Conservation (phyloP, 2,888 invertebrate species). For the Eupeodes latifasciatus region DNA sequence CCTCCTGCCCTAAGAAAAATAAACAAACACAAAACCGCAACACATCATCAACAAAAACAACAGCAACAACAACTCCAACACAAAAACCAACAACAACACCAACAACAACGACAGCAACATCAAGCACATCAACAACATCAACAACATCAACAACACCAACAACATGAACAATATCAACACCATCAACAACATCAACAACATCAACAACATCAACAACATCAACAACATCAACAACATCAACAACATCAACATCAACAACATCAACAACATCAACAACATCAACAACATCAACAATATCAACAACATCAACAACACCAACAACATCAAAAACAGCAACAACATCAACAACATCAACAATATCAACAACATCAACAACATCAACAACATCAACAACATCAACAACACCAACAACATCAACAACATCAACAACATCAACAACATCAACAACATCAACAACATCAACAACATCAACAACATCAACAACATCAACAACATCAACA, state of each 20-base stretch:
- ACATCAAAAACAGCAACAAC: neutral
- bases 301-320: neutral
- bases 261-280: neutral
- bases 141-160: neutral
- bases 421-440: constrained; percentile 1
- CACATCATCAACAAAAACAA: neutral
- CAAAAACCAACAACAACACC: neutral
- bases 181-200: constrained; percentile 1
- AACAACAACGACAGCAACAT: neutral
- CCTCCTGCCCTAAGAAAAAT: no score
- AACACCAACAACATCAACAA: neutral
- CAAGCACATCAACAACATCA: neutral
- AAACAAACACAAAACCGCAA: neutral
- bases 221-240: constrained; percentile 6
- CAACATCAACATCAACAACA: constrained; percentile 6
- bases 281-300: neutral
- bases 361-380: neutral
- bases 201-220: neutral
- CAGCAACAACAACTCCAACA: constrained; percentile 3
- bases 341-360: neutral
- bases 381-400: neutral
- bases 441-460: constrained; percentile 3
- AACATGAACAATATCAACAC: neutral
- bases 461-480: constrained; percentile 1
- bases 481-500: neutral